phyloP scores from a whole-genome alignment of 1,140 invertebrate species.

The Andrena cerasifolii region DNA sequence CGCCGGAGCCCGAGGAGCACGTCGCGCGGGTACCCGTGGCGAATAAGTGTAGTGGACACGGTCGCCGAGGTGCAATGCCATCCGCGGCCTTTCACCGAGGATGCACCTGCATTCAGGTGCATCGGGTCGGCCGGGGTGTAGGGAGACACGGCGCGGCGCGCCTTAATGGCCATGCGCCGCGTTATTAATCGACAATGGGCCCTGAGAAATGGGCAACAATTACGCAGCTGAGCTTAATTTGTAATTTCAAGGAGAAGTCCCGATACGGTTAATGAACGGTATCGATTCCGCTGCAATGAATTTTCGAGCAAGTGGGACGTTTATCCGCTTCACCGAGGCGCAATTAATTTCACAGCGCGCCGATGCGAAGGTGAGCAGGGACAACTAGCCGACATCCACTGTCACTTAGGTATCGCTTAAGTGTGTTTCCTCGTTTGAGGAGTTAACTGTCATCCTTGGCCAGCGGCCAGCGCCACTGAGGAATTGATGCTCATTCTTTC shows the following conservation, averaged over 20 bases:
- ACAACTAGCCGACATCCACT: constrained; percentile 4
- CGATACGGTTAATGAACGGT: neutral
- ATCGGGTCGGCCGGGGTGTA: constrained; percentile 33
- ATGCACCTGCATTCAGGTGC: constrained; percentile 44
- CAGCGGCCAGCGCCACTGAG: no score
- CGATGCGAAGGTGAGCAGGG: neutral
- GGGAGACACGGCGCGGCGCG: neutral
- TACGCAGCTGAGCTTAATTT: no score
- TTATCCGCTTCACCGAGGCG: no score
- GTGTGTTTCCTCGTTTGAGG: constrained; percentile 12
- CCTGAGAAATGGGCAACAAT: neutral
- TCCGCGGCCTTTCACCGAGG: constrained; percentile 46
- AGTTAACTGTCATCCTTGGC: neutral
- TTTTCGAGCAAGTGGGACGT: neutral
- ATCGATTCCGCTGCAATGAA: neutral
- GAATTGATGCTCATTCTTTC: no score
- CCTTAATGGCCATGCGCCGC: constrained; percentile 29
- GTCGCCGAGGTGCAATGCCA: constrained; percentile 28
- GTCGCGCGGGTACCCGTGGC: neutral
- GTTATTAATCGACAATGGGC: constrained; percentile 13
- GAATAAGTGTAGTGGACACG: constrained; percentile 25
- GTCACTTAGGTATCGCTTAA: constrained; percentile 4
- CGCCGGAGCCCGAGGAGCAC: neutral
- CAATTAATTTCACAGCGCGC: neutral
- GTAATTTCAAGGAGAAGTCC: no score